Evolutionary conservation across 1,140 invertebrate species (phyloP).

Genomic region (Hesperophylax magnus): DNA sequence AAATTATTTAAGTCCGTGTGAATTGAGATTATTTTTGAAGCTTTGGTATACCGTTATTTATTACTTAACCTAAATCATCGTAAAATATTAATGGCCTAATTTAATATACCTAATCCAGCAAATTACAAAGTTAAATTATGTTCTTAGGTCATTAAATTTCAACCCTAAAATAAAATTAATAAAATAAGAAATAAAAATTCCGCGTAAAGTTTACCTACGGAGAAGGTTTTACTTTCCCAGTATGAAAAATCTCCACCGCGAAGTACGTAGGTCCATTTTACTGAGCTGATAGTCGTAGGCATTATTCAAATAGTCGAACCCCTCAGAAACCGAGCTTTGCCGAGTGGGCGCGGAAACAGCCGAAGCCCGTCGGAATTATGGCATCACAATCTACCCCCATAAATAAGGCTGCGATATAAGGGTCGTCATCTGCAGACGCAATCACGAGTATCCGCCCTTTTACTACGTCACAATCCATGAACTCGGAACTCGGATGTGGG

Average conservation of each 20-base stretch:
- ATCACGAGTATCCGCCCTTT: constrained; percentile 34
- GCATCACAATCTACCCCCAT: constrained; percentile 46
- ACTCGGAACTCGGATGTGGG: constrained; percentile 22
- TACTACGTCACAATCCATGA: constrained; percentile 35
- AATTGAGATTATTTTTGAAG: no score
- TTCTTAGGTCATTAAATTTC: no score
- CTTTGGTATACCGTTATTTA: no score
- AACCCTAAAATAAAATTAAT: no score
- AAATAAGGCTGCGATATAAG: constrained; percentile 55
- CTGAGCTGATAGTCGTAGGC: constrained; percentile 32
- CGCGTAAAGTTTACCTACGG: no score
- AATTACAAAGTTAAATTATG: no score
- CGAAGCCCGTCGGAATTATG: constrained; percentile 39
- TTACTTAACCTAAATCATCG: no score
- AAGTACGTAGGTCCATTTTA: constrained; percentile 22
- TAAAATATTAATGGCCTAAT: no score
- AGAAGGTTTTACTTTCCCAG: neutral
- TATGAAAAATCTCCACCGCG: neutral
- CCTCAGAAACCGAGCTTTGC: constrained; percentile 15
- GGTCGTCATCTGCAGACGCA: constrained; percentile 52
- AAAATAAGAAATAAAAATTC: no score
- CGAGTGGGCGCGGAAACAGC: constrained; percentile 24
- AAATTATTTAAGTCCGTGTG: no score
- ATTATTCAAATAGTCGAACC: constrained; percentile 31
- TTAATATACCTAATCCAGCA: no score